Evolutionary conservation across 1,140 invertebrate species (phyloP), one percentile per base, ranked within the genome.

Genomic region (Atta texana): DNA sequence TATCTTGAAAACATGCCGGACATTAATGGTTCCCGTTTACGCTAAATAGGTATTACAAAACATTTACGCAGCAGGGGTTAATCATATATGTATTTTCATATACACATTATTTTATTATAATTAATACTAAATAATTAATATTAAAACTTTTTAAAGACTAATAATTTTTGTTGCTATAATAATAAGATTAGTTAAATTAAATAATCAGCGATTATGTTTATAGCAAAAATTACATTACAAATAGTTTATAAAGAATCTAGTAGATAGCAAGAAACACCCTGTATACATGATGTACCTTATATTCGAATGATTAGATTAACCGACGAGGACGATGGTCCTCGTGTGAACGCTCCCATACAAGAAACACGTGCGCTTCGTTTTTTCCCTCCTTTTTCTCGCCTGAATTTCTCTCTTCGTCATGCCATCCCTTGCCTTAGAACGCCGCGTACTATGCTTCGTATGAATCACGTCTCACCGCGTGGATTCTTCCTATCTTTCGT

Each of bases 331-430:
- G 81, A 90, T 89, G 90, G 89, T 89, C 75, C 74, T 85, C 94
- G 92, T 95, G 94, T 93, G 94, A 95, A 95, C 87, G 92, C 78
- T 92, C 86, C 90, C 91, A 94, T 92, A 93, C 87, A 93, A 89
- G 87, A 78, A 93, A 92, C 94, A 94, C 90, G 90, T 94, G 94
- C 80, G 64, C 85, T 92, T 64, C 78, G 74, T 86, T 91, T 88
- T 87, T 88, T 87, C 59, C 51, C 59, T 87, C 80, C 55, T 68
- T 86, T 76, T 51, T 53, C 49, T 88, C 55, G 61, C 16, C 31
- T 31, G 63, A 57, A 72, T 72, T 80, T 64, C 55, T 66, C 71
- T 86, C 71, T 66, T 76, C 77, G 80, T 77, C 81, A 55, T 53
- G 49, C 39, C 44, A 61, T 39, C 72, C 71, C 81, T 63, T 72